These are phyloP conservation scores for Netelia virgata DNA, from an alignment of 2,888 invertebrate genomes.

Conservation along the genomic window DNA sequence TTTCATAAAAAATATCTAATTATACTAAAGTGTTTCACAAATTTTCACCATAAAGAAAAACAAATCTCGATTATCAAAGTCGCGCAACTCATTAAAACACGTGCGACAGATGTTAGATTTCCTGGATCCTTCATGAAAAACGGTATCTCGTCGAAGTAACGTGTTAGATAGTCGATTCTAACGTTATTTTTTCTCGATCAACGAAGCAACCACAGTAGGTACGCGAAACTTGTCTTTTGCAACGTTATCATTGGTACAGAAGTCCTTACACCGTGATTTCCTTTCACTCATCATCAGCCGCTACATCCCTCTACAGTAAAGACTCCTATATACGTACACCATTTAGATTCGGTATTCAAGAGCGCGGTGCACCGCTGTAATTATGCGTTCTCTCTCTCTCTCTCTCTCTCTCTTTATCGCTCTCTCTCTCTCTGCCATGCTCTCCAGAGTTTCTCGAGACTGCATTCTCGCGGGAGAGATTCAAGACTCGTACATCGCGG, in stretches of 20 bases:
- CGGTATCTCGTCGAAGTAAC: too few relatives aligned
- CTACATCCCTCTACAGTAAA: neutral
- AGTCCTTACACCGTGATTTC: neutral
- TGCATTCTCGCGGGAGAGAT: neutral
- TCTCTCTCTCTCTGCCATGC: neutral
- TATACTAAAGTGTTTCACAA: too few relatives aligned
- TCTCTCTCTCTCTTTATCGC: too few relatives aligned
- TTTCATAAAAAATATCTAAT: too few relatives aligned
- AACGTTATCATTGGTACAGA: neutral
- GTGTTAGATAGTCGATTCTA: too few relatives aligned
- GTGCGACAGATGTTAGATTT: too few relatives aligned
- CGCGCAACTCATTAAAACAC: too few relatives aligned
- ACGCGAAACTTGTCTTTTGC: neutral
- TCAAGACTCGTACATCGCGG: neutral
- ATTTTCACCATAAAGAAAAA: too few relatives aligned
- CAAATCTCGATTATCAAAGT: too few relatives aligned
- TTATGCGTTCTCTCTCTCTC: neutral
- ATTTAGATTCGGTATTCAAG: conserved; percentile 30
- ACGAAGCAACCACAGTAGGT: too few relatives aligned
- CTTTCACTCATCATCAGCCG: neutral
- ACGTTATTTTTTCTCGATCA: too few relatives aligned
- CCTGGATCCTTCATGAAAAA: too few relatives aligned
- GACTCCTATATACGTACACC: neutral
- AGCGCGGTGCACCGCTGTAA: conserved; percentile 12
- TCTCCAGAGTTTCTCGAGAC: neutral